These are phyloP conservation scores for Limanda limanda DNA, from an alignment of 2,113 vertebrate genomes.

Conservation along the genomic window DNA sequence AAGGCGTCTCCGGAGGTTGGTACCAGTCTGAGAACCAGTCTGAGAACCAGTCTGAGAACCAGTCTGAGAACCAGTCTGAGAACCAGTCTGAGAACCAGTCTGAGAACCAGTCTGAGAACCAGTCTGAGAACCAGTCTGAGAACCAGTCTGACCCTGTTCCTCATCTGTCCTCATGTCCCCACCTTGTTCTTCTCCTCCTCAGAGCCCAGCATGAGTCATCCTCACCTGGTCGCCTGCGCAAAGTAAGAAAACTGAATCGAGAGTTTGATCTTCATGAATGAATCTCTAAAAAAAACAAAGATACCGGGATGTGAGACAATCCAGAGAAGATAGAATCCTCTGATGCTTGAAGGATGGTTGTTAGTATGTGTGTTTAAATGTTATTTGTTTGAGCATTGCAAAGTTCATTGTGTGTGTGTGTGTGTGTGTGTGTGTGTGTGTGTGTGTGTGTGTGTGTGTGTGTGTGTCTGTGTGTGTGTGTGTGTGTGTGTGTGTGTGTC, in stretches of 20 bases:
- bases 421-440: neutral
- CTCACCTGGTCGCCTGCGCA: slow-evolving; percentile 87
- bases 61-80: no score
- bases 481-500: neutral
- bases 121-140: no score
- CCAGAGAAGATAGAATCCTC: no score
- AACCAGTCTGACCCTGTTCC: no score
- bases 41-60: neutral
- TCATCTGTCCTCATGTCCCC: neutral
- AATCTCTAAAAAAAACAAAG: no score
- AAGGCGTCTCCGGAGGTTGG: slow-evolving; percentile 21
- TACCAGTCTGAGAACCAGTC: neutral
- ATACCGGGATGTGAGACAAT: no score
- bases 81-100: neutral
- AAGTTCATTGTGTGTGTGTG: neutral
- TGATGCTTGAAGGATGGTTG: no score
- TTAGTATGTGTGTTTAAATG: neutral
- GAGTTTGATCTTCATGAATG: no score
- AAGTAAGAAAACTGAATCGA: slow-evolving; percentile 83
- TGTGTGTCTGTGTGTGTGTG: neutral
- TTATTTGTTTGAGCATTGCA: neutral
- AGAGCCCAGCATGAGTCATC: slow-evolving; percentile 57
- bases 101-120: no score
- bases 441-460: neutral
- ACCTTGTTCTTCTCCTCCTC: slow-evolving; percentile 10